phyloP scores from a whole-genome alignment of 2,113 vertebrate species.

The Chloebia gouldiae region DNA sequence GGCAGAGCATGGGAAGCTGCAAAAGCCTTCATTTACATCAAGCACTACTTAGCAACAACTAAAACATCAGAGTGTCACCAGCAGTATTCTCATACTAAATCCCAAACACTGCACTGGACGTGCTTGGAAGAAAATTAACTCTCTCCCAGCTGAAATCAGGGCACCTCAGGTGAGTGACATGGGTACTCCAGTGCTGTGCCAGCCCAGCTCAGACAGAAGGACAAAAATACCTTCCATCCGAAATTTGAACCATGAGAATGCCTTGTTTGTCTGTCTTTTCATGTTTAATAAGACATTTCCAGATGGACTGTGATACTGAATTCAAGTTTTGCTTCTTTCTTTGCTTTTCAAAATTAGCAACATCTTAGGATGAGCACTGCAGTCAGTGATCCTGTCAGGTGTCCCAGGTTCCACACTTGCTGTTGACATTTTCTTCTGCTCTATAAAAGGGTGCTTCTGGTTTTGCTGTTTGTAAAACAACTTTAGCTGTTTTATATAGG shows the following conservation, averaged over 20 bases:
- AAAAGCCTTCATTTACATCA: not conserved
- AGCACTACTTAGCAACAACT: not conserved
- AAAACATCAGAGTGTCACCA: not conserved
- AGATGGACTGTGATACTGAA: not conserved
- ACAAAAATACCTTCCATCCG: not conserved
- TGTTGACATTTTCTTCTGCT: not conserved
- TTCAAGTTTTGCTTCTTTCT: not conserved
- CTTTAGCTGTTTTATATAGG: not conserved
- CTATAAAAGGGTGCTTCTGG: not conserved
- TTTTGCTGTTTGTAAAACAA: not conserved
- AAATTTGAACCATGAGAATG: not conserved
- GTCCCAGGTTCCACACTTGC: not conserved
- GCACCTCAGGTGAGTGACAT: not conserved
- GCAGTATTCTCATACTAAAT: not conserved
- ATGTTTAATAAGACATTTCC: not conserved
- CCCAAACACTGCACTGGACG: not conserved
- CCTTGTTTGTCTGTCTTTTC: not conserved
- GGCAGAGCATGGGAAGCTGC: not conserved
- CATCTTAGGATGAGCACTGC: not conserved
- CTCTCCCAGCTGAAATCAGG: not conserved
- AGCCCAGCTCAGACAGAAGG: not conserved
- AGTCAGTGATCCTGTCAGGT: accelerated
- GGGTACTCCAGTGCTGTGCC: not conserved
- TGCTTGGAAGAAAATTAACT: not conserved
- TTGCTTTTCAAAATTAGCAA: not conserved